These are phyloP conservation scores for Mus spicilegus DNA, from an alignment of 2,113 vertebrate species.

Conservation along the genomic window DNA sequence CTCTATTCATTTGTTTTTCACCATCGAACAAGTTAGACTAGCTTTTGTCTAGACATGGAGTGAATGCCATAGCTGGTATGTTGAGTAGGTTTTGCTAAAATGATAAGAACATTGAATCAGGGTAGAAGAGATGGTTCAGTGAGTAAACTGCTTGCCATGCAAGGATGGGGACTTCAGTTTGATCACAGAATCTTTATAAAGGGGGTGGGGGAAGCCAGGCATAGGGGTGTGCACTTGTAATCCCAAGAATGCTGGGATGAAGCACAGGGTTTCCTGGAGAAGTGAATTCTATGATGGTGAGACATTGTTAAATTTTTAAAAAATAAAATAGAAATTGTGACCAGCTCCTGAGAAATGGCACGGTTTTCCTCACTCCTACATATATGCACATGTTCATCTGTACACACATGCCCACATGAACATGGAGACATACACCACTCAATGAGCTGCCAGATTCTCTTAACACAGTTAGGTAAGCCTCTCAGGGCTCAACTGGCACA, in stretches of 20 bases:
- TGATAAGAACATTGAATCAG: background rate
- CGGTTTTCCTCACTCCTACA: background rate
- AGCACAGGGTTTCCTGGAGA: background rate
- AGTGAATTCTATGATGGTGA: background rate
- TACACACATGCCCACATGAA: background rate
- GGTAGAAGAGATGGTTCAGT: background rate
- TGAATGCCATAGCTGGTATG: background rate
- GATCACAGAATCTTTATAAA: background rate
- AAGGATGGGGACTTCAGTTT: background rate
- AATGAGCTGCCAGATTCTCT: background rate
- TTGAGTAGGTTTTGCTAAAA: background rate
- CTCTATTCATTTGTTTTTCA: slow-evolving; percentile 30
- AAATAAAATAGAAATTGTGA: background rate
- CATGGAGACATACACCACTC: background rate
- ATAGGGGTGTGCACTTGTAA: too few relatives aligned
- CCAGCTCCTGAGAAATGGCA: background rate
- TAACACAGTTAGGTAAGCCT: slow-evolving; percentile 16
- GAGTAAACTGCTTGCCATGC: background rate
- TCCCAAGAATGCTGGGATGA: too few relatives aligned
- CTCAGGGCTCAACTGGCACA: background rate
- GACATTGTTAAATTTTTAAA: background rate
- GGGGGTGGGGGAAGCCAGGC: too few relatives aligned
- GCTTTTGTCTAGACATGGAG: background rate
- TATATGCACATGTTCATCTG: too few relatives aligned
- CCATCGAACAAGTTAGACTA: background rate